These are phyloP conservation scores for Baronia brevicornis DNA, from an alignment of 2,888 invertebrate genomes.

Conservation along the genomic window DNA sequence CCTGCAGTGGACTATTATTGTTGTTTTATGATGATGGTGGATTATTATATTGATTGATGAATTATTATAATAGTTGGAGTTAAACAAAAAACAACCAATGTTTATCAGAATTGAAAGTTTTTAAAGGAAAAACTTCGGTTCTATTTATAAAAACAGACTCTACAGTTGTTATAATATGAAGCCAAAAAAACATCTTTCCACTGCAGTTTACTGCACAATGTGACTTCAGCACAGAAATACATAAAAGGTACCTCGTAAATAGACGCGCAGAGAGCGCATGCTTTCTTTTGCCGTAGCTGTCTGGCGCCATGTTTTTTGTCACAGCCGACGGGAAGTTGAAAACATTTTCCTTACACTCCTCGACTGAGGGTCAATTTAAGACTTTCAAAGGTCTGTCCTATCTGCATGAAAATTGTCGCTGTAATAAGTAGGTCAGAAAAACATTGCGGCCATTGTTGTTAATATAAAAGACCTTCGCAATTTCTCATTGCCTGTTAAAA, in stretches of 20 bases:
- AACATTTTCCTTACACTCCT: constrained; percentile 8
- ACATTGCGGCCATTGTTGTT: neutral
- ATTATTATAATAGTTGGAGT: too few relatives aligned
- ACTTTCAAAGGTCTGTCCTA: constrained; percentile 4
- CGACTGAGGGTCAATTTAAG: constrained; percentile 8
- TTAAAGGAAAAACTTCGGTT: too few relatives aligned
- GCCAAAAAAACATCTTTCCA: too few relatives aligned
- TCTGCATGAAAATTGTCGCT: constrained; percentile 7
- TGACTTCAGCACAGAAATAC: constrained; percentile 5
- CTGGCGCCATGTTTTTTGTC: constrained; percentile 13
- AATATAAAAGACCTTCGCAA: neutral
- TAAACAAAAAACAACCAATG: too few relatives aligned
- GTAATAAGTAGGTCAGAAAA: constrained; percentile 9
- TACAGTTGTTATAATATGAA: too few relatives aligned
- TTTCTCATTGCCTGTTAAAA: constrained; percentile 3
- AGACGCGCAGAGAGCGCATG: constrained; percentile 7
- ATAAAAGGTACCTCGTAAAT: constrained; percentile 12
- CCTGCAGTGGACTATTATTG: too few relatives aligned
- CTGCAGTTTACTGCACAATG: too few relatives aligned
- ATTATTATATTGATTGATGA: too few relatives aligned
- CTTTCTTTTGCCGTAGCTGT: constrained; percentile 14
- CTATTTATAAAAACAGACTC: too few relatives aligned
- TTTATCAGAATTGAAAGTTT: too few relatives aligned
- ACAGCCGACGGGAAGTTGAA: constrained; percentile 10
- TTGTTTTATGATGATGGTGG: too few relatives aligned